Base-by-base conservation (phyloP, 2,113 vertebrate species). In the Carlito syrichta region DNA sequence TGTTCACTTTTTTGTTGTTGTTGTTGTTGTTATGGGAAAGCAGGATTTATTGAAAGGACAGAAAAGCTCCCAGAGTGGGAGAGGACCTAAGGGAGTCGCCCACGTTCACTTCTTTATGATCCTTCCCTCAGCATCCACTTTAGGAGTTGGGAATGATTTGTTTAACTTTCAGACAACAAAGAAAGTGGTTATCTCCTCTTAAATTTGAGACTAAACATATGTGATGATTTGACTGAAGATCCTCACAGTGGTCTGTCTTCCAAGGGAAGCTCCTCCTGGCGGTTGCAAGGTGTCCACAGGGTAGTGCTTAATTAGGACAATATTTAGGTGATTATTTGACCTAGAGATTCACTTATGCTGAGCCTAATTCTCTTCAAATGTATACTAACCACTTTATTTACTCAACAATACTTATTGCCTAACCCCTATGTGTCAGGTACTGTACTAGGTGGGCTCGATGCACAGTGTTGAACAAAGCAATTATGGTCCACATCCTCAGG, bases 301-400 rank as follows among this genome's bases (percentile, higher is more conserved):
- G 3, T 16, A n/a, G 19, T 35, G 8, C 4, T 22, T 66, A 92
- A 86, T 77, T 63, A 82, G 22, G 27, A 76, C 1, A 78, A 54
- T 78, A 84, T 3, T 87, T 79, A 73, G 40, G 11, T 92, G 48
- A 78, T 60, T 73, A 63, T 90, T 89, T 85, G 48, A 74, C 43
- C 43, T n/a, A 56, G 35, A 73, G 10, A 66, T 60, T 40, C 48
- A 58, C 35, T 78, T 89, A 84, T 81, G 50, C n/a, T 83, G 27
- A 86, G 11, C 60, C 56, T 73, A 73, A 32, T 87, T 19, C 82
- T 69, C 68, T 97, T 86, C 30, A 32, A 48, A 32, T 89, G 17
- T 43, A 73, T 38, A 66, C 69, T 16, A 68, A 84, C 68, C 48
- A 92, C 8, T 76, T 58, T 32, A 58, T 73, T 81, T 89, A 86